phyloP scores from a whole-genome alignment of 2,113 vertebrate genomes.

The Podarcis muralis region DNA sequence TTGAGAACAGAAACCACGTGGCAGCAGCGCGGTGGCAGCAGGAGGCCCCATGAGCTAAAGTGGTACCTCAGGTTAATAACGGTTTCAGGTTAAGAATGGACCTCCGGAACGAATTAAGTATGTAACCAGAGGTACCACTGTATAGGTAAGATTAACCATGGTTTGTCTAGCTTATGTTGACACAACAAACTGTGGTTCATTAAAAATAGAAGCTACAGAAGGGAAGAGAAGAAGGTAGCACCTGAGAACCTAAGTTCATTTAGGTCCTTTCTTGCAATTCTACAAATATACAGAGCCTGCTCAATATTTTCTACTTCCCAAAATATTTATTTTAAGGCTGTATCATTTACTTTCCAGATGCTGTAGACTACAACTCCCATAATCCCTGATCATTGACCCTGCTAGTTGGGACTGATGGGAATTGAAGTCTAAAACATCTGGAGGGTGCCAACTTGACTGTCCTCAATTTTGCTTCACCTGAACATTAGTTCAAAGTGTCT shows the following conservation, averaged over 20 bases:
- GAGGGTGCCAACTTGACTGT: too few species aligned
- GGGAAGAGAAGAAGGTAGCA: neutral
- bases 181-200: neutral
- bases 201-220: neutral
- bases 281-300: neutral
- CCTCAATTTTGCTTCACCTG: neutral
- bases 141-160: neutral
- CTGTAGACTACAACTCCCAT: too few species aligned
- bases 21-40: too few species aligned
- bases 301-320: neutral
- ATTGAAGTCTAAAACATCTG: too few species aligned
- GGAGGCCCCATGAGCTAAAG: too few species aligned
- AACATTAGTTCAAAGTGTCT: slow-evolving; percentile 21
- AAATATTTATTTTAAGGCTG: neutral
- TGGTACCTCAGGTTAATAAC: too few species aligned
- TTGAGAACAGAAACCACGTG: too few species aligned
- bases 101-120: too few species aligned
- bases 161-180: neutral
- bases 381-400: too few species aligned
- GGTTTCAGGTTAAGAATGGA: too few species aligned
- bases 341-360: neutral
- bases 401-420: too few species aligned
- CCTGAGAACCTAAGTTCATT: neutral
- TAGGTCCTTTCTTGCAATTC: neutral
- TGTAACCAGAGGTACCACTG: too few species aligned